Evolutionary conservation across 1,140 invertebrate species (phyloP).

Genomic region (Calycopis cecrops): DNA sequence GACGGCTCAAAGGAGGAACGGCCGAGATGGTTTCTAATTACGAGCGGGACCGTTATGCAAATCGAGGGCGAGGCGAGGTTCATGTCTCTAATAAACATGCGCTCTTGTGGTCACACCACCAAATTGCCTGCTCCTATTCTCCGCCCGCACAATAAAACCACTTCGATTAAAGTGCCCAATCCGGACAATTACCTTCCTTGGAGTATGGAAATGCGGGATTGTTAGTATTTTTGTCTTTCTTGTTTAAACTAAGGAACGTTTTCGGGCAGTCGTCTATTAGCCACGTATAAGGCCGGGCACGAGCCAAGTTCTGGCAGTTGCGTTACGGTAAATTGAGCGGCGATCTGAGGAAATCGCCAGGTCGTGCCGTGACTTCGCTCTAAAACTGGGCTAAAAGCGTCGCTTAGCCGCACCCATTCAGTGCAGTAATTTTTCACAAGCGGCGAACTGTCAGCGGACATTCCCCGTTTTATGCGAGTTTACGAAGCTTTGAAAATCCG

Average conservation of each 20-base stretch:
- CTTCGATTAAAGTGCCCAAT: constrained; percentile 43
- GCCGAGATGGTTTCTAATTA: constrained; percentile 71
- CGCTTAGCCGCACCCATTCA: constrained; percentile 38
- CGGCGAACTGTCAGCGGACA: constrained; percentile 37
- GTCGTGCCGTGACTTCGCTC: constrained; percentile 48
- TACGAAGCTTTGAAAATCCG: constrained; percentile 32
- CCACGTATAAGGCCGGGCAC: constrained; percentile 25
- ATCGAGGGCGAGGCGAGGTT: constrained; percentile 53
- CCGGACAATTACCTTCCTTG: constrained; percentile 52
- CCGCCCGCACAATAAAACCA: constrained; percentile 51
- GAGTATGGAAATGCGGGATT: constrained; percentile 33
- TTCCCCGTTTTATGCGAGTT: constrained; percentile 36
- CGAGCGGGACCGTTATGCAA: constrained; percentile 68
- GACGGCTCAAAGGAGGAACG: constrained; percentile 60
- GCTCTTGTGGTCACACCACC: constrained; percentile 59
- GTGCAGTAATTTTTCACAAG: constrained; percentile 45
- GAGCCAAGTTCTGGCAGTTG: constrained; percentile 43
- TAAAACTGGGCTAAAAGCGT: constrained; percentile 47
- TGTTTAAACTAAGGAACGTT: background rate
- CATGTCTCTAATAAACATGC: constrained; percentile 69
- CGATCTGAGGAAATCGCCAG: constrained; percentile 44
- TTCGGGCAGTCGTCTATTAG: constrained; percentile 31
- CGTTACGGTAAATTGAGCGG: constrained; percentile 53
- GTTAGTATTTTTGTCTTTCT: constrained; percentile 20
- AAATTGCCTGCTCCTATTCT: constrained; percentile 54